Evolutionary conservation across 2,797 vertebrate species (phyloP).

Genomic region (Galagoides demidoff): DNA sequence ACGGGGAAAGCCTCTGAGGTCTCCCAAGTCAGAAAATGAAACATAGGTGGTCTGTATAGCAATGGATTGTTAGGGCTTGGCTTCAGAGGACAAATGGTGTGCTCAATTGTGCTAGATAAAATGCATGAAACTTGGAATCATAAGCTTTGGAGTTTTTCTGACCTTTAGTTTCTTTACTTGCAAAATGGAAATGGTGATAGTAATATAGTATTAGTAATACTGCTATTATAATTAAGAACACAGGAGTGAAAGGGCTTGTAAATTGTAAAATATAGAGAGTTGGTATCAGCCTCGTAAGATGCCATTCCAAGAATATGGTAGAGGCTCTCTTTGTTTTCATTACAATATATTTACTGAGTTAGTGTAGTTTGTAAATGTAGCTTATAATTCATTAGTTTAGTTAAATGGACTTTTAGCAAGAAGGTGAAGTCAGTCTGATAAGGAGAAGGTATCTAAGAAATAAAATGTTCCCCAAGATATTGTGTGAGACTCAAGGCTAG

Average conservation of each 20-base stretch:
- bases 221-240: not conserved
- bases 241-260: not conserved
- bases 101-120: not conserved
- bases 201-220: not conserved
- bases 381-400: conserved; percentile 3
- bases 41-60: not conserved
- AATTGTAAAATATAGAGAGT: not conserved
- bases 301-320: not conserved
- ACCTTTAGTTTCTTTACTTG: not conserved
- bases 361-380: not conserved
- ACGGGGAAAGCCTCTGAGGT: not conserved
- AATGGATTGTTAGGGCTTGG: not conserved
- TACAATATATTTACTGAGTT: not conserved
- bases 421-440: conserved; percentile 6
- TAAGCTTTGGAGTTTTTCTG: not conserved
- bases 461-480: not conserved
- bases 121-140: not conserved
- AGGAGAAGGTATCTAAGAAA: conserved; percentile 15
- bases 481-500: not conserved
- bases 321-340: not conserved
- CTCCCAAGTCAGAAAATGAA: conserved; percentile 9
- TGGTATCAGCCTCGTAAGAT: not conserved
- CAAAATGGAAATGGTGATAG: not conserved
- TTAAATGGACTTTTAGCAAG: conserved; percentile 17
- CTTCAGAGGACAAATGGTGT: not conserved